Evolutionary conservation across 2,113 vertebrate genomes (phyloP).

Genomic region (Ceuthmochares aereus): DNA sequence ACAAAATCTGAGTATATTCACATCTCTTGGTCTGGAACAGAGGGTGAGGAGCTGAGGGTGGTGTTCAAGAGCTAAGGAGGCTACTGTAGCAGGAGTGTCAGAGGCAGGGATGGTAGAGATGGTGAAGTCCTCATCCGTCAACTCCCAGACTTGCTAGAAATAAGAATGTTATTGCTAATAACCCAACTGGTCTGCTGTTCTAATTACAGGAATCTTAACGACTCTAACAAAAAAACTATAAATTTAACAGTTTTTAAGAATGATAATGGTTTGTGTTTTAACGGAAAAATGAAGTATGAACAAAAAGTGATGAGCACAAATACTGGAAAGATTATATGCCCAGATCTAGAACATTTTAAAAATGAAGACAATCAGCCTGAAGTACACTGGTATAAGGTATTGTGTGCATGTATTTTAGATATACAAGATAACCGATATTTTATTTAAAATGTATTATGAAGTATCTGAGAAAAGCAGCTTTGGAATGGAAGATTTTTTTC

Average conservation of each 20-base stretch:
- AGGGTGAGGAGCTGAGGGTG: background rate
- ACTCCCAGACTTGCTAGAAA: background rate
- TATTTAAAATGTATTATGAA: background rate
- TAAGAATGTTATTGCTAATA: background rate
- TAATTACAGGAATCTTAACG: conserved; percentile 74
- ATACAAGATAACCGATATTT: background rate
- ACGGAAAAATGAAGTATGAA: conserved; percentile 17
- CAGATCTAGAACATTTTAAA: conserved; percentile 73
- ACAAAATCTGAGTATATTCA: background rate
- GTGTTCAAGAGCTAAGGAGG: background rate
- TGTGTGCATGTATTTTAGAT: background rate
- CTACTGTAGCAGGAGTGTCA: background rate
- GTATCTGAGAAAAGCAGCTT: background rate
- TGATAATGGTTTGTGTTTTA: conserved; percentile 72
- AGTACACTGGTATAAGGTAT: conserved; percentile 89
- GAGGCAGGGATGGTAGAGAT: background rate
- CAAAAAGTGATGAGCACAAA: background rate
- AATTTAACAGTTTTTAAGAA: conserved; percentile 69
- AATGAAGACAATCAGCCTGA: conserved; percentile 59
- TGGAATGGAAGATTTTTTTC: background rate
- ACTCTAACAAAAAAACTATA: conserved; percentile 34
- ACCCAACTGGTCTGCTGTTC: conserved; percentile 8
- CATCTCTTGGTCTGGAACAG: background rate
- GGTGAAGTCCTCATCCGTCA: background rate
- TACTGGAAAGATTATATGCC: conserved; percentile 79